These are phyloP conservation scores for Lasius fuliginosus DNA, from an alignment of 2,888 invertebrate species.

Conservation along the genomic window DNA sequence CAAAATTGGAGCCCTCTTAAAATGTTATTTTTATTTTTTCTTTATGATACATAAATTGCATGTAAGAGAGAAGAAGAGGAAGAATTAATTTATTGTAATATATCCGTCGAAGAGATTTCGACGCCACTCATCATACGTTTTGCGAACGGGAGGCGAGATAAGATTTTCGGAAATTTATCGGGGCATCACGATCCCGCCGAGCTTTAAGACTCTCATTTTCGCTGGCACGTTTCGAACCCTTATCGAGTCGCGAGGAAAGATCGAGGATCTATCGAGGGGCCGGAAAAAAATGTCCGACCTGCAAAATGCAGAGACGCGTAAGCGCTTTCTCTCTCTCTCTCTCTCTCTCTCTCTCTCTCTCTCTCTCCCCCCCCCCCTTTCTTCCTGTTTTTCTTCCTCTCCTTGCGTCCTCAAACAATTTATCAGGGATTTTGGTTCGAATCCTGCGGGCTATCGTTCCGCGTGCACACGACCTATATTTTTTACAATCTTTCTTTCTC, in stretches of 20 bases:
- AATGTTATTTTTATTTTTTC: neutral
- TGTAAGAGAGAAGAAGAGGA: neutral
- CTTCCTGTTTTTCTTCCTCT: conserved; percentile 4
- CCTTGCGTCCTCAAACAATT: conserved; percentile 59
- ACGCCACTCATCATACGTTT: conserved; percentile 12
- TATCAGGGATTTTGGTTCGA: conserved; percentile 73
- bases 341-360: neutral
- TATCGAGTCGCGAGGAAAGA: conserved; percentile 65
- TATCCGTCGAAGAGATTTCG: conserved; percentile 6
- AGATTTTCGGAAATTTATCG: conserved; percentile 41
- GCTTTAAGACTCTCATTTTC: conserved; percentile 61
- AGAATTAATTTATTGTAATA: conserved; percentile 20
- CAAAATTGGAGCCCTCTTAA: neutral
- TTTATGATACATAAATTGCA: neutral
- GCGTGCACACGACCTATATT: conserved; percentile 57
- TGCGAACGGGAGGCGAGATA: conserved; percentile 16
- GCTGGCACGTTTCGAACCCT: conserved; percentile 57
- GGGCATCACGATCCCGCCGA: neutral
- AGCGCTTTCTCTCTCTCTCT: neutral
- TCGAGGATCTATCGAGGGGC: conserved; percentile 61
- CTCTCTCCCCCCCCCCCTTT: neutral
- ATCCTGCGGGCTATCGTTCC: conserved; percentile 72
- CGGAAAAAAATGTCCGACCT: conserved; percentile 43
- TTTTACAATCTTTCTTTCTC: conserved; percentile 50
- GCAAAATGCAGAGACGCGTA: conserved; percentile 43